Evolutionary conservation across 2,113 vertebrate species (phyloP), one percentile per base, ranked within the genome.

Genomic region (Ranitomeya variabilis): DNA sequence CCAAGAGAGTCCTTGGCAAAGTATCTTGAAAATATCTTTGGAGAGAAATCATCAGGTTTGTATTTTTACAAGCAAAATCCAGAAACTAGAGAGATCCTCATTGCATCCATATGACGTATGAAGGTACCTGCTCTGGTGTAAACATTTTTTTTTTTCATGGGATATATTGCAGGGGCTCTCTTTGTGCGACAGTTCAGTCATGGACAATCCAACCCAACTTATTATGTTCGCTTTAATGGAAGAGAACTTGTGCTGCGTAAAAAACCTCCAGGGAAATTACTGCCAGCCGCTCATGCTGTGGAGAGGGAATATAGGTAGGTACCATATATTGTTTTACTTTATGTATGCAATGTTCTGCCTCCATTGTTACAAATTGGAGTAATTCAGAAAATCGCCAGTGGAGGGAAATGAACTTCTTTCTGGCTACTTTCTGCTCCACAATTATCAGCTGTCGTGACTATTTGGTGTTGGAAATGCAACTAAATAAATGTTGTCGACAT

Each of bases 281-380:
- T 92, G 15, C 94, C 93, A 0, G 89, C 92, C 0, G 91, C 92
- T 10, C 90, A 88, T 11, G 89, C 93, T 9, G 57, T 96, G 0
- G 83, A 91, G 5, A 92, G 92, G 82, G 96, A 97, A 52, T 95
- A 92, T 94, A 96, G 96, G 96, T 97, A 91, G 89, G 83, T 73
- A 31, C 37, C 15, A 16, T 74, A 45, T 37, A 10, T 74, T 10
- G 2, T 9, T 74, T 0, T 74, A 4, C 21, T 64, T 60, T 3
- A 14, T 16, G 0, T 60, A 60, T 60, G 18, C 59, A 60, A 16
- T 60, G n/a, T 23, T 69, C 0, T 23, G 0, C 11, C 23, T 69
- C 21, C 6, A 23, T 11, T 69, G 1, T 69, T 66, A 4, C 37
- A 57, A 57, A 7, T 57, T 57, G 8, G 55, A 7, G 55, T 57